Evolutionary conservation across 1,140 invertebrate genomes (phyloP).

Genomic region (Belonocnema kinseyi): DNA sequence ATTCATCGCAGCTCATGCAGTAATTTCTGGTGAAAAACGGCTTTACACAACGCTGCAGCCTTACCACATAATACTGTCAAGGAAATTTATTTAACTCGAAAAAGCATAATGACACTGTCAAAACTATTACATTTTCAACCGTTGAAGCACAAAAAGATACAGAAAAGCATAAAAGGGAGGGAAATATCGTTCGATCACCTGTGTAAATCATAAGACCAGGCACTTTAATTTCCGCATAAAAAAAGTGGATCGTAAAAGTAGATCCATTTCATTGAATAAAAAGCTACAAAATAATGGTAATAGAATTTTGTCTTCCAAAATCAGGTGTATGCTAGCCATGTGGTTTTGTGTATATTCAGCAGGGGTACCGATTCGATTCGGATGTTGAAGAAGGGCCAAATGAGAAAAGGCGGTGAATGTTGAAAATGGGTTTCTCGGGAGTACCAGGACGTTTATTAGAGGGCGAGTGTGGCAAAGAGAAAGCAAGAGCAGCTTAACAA

Average conservation of each 20-base stretch:
- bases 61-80: too few species aligned
- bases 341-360: slow-evolving; percentile 14
- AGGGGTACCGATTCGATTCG: slow-evolving; percentile 29
- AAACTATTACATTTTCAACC: background rate
- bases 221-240: slow-evolving; percentile 18
- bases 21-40: too few species aligned
- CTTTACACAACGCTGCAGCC: too few species aligned
- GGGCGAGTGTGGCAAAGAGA: slow-evolving; percentile 49
- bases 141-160: background rate
- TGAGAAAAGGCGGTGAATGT: slow-evolving; percentile 47
- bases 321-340: background rate
- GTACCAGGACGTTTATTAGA: slow-evolving; percentile 45
- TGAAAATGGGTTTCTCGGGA: slow-evolving; percentile 49
- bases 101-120: too few species aligned
- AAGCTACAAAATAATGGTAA: slow-evolving; percentile 22
- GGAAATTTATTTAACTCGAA: too few species aligned
- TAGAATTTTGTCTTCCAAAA: slow-evolving; percentile 2
- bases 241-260: background rate
- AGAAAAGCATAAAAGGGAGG: background rate
- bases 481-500: slow-evolving; percentile 64
- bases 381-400: slow-evolving; percentile 49
- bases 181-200: slow-evolving; percentile 10
- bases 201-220: slow-evolving; percentile 14
- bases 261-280: background rate
- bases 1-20: too few species aligned